Conservation (phyloP, 2,797 vertebrate species). For the Bovichtus diacanthus region DNA sequence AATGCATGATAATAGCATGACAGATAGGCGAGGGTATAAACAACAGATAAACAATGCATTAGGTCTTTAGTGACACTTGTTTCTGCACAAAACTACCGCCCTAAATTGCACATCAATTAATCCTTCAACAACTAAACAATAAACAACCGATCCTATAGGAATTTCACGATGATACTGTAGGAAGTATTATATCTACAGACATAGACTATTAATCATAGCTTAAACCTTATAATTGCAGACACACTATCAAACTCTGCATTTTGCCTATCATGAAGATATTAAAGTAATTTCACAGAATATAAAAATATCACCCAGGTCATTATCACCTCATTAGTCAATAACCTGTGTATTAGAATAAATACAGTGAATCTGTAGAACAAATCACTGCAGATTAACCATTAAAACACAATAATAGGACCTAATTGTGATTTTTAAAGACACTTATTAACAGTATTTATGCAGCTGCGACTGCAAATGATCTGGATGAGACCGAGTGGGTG, state of each 20-base stretch:
- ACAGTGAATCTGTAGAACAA: background rate
- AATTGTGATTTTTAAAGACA: background rate
- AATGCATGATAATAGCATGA: background rate
- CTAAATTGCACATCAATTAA: background rate
- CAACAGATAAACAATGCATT: background rate
- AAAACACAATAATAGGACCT: background rate
- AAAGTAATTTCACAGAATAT: background rate
- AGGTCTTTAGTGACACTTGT: background rate
- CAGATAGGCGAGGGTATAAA: background rate
- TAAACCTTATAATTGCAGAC: background rate
- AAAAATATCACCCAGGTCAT: background rate
- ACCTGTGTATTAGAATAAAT: background rate
- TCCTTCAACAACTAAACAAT: background rate
- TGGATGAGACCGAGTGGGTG: background rate
- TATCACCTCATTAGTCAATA: background rate
- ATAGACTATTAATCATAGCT: background rate
- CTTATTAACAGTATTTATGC: constrained; percentile 36
- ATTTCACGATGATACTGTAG: background rate
- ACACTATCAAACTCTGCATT: background rate
- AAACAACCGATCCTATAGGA: background rate
- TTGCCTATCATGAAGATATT: background rate
- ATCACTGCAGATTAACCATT: background rate
- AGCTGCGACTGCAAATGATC: constrained; percentile 51
- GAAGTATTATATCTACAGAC: background rate
- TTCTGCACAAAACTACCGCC: background rate